These are phyloP conservation scores for Drosophila heteroneura DNA, from an alignment of 2,888 invertebrate species.

Conservation along the genomic window DNA sequence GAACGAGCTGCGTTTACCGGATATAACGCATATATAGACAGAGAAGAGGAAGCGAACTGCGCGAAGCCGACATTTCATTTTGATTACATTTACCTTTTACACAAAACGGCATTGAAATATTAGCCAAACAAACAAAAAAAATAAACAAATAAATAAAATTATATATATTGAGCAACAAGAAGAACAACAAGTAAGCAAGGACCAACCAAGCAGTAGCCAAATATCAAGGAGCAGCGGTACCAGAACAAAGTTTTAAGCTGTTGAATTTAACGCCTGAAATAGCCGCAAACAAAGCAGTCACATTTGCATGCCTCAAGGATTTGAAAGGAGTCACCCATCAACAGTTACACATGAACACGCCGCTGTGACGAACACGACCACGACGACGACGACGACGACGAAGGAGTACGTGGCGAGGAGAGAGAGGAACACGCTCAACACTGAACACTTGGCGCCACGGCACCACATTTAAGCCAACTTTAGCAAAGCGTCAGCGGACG, in stretches of 20 bases:
- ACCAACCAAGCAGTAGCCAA: constrained; percentile 24
- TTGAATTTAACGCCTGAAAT: constrained; percentile 59
- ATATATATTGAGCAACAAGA: background rate
- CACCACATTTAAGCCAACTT: constrained; percentile 69
- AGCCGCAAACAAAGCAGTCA: constrained; percentile 39
- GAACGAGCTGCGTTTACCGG: constrained; percentile 53
- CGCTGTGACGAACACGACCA: constrained; percentile 55
- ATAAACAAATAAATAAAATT: background rate
- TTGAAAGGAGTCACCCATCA: constrained; percentile 41
- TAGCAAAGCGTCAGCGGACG: constrained; percentile 63
- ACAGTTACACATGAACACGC: constrained; percentile 77
- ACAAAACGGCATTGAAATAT: constrained; percentile 34
- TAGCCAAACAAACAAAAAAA: constrained; percentile 32
- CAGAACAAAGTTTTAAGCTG: constrained; percentile 30
- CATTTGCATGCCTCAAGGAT: constrained; percentile 64
- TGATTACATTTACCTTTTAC: constrained; percentile 69
- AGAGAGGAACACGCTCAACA: constrained; percentile 9
- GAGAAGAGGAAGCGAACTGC: constrained; percentile 1
- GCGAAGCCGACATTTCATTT: constrained; percentile 58
- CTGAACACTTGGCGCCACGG: constrained; percentile 1
- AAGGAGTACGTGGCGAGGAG: constrained; percentile 2
- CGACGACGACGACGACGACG: constrained; percentile 25
- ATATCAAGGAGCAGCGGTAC: constrained; percentile 16
- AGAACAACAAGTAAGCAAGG: constrained; percentile 18
- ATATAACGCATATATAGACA: constrained; percentile 26